Evolutionary conservation across 2,888 invertebrate genomes (phyloP), one percentile per base, ranked within the genome.

Genomic region (Lithophane semibrunnea): DNA sequence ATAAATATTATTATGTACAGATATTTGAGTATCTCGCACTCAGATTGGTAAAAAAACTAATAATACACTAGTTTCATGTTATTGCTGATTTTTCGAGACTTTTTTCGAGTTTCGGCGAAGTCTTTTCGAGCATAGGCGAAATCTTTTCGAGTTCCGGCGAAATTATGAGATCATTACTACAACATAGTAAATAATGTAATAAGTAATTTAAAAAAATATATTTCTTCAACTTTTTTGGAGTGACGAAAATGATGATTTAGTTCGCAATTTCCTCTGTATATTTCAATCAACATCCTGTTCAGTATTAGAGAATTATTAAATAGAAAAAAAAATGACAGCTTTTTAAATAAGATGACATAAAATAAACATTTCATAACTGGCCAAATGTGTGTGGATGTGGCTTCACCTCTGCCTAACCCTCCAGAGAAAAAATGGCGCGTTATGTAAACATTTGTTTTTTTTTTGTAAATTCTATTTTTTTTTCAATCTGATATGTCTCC

Each of bases 1-100:
- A 91, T 92, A 93, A 92, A 93, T 92, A 93, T 91, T 79, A 92
- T 90, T 93, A 93, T 93, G 88, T 94, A 94, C 94, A 94, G 88
- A 88, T 86, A 73, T 86, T 87, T 81, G 84, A 63, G 72, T 44
- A 79, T 79, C 84, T 86, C 88, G 80, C 89, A 70, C 73, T 80
- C 89, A 86, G 44, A 77, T 83, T 78, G 82, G 89, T 87, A 87
- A 84, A 88, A 87, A 78, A 83, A 76, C 76, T 81, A 73, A 83
- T 47, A 74, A 77, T 21, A 56, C 86, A 75, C 82, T 77, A 79
- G 66, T 75, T 76, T 71, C 89, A 89, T 81, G 79, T 71, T 79
- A 78, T 58, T 82, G 71, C 65, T 2, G 21, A n/a, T 18, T 47
- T 73, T 52, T 85, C 56, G 73, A 73, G 80, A 80, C 66, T n/a